These are phyloP conservation scores for Acrocephalus arundinaceus DNA, from an alignment of 2,113 vertebrate species.

Conservation along the genomic window DNA sequence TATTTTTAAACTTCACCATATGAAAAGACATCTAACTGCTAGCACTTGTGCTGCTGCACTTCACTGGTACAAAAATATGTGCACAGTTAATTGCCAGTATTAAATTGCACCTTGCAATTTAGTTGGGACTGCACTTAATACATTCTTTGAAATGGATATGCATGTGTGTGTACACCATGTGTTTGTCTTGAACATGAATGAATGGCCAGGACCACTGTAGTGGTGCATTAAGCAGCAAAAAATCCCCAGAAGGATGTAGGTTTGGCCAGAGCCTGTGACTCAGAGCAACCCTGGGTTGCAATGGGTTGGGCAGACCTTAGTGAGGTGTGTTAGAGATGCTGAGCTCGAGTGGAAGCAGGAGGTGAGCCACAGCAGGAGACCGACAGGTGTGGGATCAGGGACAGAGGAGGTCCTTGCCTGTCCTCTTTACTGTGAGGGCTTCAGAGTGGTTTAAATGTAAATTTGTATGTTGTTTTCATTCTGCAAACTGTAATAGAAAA, in stretches of 20 bases:
- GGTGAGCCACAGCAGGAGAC: not conserved
- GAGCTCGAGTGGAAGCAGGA: not conserved
- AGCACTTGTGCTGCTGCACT: slow-evolving; percentile 19
- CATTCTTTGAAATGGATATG: slow-evolving; percentile 30
- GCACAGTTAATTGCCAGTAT: slow-evolving; percentile 27
- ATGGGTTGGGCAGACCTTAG: not conserved
- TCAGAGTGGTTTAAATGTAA: not conserved
- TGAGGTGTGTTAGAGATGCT: not conserved
- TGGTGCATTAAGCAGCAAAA: not conserved
- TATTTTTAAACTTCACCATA: slow-evolving; percentile 31
- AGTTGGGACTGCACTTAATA: not conserved
- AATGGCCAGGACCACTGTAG: not conserved
- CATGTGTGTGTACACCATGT: not conserved
- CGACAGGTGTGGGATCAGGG: not conserved
- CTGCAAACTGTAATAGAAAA: not conserved
- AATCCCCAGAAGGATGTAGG: not conserved
- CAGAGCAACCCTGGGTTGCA: not conserved
- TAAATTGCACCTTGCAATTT: slow-evolving; percentile 53
- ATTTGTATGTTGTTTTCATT: not conserved
- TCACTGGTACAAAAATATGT: slow-evolving; percentile 6
- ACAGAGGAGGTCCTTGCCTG: not conserved
- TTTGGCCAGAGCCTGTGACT: not conserved
- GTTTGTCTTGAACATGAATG: not conserved
- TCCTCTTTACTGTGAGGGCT: not conserved
- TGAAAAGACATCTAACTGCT: slow-evolving; percentile 1